Base-by-base conservation (phyloP, 2,113 vertebrate species). In the Ammodytes marinus region DNA sequence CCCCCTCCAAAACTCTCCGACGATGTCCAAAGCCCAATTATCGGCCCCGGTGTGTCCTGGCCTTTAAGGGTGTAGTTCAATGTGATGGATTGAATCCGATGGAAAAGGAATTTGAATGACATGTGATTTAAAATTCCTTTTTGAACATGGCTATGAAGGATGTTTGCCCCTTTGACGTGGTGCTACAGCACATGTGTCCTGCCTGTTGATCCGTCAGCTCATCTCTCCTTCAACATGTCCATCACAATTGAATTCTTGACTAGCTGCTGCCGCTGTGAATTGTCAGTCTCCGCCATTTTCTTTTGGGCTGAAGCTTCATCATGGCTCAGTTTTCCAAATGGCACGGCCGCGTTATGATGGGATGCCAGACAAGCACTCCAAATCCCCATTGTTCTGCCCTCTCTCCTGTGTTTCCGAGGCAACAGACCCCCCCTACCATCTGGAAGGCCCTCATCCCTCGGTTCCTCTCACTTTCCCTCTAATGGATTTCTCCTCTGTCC, bases 381-480 rank as follows among this genome's bases (percentile, higher is more conserved):
- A 88, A 91, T 88, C 88, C 84, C 88, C 91, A 89, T 93, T 93
- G 91, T 91, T 92, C 89, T 92, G 90, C 84, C 85, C 90, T 92
- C 90, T 91, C 88, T 27, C 27, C 27, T 71, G 82, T 88, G 92
- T 93, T 92, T 91, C 91, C 91, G 88, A 84, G 91, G 90, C 93
- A 93, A 92, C 93, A 71, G 90, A 82, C 91, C 89, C 80, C 83
- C 89, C 80, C 83, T 49, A 87, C 92, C 89, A 92, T 93, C 89
- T 93, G 92, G 91, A 91, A 81, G 90, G 83, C 76, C 85, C 89
- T 91, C 87, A 78, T 92, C 88, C 79, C 85, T 88, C 81, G 74
- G 82, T 91, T 83, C 71, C 69, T 88, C 86, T 80, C 79, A 78
- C 85, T 88, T 87, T 63, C 75, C 27, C 79, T 89, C 83, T 91